These are phyloP conservation scores for Temnothorax ravouxi DNA, from an alignment of 2,888 invertebrate genomes.

Conservation along the genomic window DNA sequence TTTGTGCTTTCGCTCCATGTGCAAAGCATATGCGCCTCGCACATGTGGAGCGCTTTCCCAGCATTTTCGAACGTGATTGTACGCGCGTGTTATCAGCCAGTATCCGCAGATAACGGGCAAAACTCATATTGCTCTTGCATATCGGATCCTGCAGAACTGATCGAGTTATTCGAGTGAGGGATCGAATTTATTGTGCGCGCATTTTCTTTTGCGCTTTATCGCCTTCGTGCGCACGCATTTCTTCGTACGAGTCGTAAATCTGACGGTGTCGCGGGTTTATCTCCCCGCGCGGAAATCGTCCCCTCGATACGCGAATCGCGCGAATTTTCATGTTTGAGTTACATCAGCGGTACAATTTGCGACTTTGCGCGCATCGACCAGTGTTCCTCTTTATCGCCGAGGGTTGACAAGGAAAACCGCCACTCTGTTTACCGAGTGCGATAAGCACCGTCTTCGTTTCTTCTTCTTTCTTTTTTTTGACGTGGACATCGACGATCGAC, in stretches of 20 bases:
- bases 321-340: conserved; percentile 34
- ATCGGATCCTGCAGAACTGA: conserved; percentile 55
- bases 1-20: background rate
- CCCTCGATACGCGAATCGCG: background rate
- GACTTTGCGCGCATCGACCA: background rate
- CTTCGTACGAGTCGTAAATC: background rate
- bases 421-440: background rate
- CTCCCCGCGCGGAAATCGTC: background rate
- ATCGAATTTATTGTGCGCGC: conserved; percentile 27
- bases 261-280: background rate
- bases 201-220: background rate
- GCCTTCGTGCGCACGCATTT: background rate
- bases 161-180: conserved; percentile 47
- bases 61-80: conserved; percentile 63
- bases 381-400: conserved; percentile 15
- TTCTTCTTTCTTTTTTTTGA: background rate
- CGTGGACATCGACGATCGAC: background rate
- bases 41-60: background rate
- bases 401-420: background rate
- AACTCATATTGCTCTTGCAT: conserved; percentile 45
- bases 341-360: conserved; percentile 20
- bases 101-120: conserved; percentile 67
- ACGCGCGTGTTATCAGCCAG: conserved; percentile 65
- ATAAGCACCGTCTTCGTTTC: background rate
- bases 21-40: background rate